Evolutionary conservation across 2,888 invertebrate species (phyloP), one percentile per base, ranked within the genome.

Genomic region (Lacanobia oleracea): DNA sequence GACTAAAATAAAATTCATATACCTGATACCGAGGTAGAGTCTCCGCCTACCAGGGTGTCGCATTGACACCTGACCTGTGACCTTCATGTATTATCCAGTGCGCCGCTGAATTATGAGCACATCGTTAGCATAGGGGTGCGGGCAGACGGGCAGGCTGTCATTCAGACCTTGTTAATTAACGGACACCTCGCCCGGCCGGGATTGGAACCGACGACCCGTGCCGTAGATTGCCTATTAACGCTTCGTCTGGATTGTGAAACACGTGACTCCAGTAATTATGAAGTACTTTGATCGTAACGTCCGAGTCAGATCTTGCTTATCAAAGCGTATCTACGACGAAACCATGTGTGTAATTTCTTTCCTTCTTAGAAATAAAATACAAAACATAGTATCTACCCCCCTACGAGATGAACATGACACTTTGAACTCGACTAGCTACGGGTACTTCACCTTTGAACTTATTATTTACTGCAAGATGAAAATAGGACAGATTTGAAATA

Each of bases 221-320:
- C 71, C 72, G 76, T 83, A 82, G 84, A 86, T 86, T 86, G 78
- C 69, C 86, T 87, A 86, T 87, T 86, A 86, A 83, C 73, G 51
- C 63, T 43, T 50, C 59, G 65, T 21, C 67, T 54, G 54, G 48
- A 63, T 67, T 64, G 63, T 73, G 72, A 77, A 21, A 54, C 75
- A 70, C 61, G 57, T 69, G 56, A 66, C 37, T 21, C 33, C 18
- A 66, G 48, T 60, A 37, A 53, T 16, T 66, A 33, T 65, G 9
- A n/a, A 56, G 18, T 37, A 57, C 18, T 51, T 72, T 45, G 6
- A 73, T 53, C 14, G 50, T 37, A n/a, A 72, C 43, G 45, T 72
- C 51, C 21, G 12, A n/a, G 12, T 37, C 43, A n/a, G 6, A 45
- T 72, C 12, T 21, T 5, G 45, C 8, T 57, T 43, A 7, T 50